phyloP scores from a whole-genome alignment of 2,113 vertebrate genomes.

The Macquaria ambigua region DNA sequence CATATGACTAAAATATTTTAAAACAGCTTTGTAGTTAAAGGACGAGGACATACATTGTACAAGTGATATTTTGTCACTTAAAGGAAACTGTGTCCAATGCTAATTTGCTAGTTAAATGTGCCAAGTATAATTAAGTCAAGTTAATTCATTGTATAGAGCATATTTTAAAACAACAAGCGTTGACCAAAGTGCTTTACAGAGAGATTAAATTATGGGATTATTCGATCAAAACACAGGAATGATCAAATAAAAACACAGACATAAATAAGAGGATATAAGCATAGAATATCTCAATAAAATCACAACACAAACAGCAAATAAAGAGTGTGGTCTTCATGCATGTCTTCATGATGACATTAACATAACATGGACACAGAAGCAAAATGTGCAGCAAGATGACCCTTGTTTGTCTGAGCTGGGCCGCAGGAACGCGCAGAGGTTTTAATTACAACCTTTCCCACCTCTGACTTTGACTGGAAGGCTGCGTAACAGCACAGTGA shows the following conservation, averaged over 20 bases:
- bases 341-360: not conserved
- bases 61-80: not conserved
- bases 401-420: not conserved
- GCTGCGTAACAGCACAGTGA: not conserved
- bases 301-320: too few species aligned
- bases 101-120: not conserved
- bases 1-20: not conserved
- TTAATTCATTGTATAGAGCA: too few species aligned
- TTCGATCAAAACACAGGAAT: too few species aligned
- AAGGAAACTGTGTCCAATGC: not conserved
- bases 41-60: not conserved
- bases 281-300: too few species aligned
- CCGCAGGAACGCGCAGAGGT: not conserved
- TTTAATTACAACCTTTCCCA: constrained; percentile 40
- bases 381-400: not conserved
- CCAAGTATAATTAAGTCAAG: not conserved
- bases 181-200: too few species aligned
- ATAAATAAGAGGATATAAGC: too few species aligned
- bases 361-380: not conserved
- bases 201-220: too few species aligned
- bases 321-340: too few species aligned
- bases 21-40: not conserved
- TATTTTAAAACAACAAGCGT: too few species aligned
- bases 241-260: too few species aligned
- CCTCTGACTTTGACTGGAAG: not conserved